A percentile compares a stretch with the other conserved stretches of the same genome.
Evolutionary conservation across 2,888 invertebrate genomes (phyloP).

Genomic region (Choristoneura rosaceana): DNA sequence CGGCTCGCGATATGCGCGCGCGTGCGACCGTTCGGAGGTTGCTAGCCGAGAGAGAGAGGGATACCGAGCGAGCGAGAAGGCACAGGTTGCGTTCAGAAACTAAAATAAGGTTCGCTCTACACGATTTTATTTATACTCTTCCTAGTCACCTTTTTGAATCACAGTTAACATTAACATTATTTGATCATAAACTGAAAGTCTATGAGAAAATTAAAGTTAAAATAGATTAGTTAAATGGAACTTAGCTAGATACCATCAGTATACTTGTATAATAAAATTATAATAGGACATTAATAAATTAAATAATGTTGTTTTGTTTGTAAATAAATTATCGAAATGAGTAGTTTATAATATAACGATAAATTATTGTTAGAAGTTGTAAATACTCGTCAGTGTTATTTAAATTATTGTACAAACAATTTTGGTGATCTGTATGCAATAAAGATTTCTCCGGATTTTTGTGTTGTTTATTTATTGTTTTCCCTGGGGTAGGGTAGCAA

Average conservation of each 20-base stretch:
- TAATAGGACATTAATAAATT: conserved; percentile 52
- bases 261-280: conserved; percentile 52
- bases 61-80: too few relatives aligned
- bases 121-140: too few relatives aligned
- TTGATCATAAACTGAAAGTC: conserved; percentile 26
- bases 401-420: conserved; percentile 78
- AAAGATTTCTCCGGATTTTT: conserved; percentile 76
- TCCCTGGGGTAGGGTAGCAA: too few relatives aligned
- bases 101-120: too few relatives aligned
- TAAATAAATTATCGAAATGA: conserved; percentile 61
- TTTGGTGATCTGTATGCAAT: conserved; percentile 83
- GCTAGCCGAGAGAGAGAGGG: too few relatives aligned
- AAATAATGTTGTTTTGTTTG: conserved; percentile 63
- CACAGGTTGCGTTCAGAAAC: too few relatives aligned
- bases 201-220: conserved; percentile 23
- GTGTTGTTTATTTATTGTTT: conserved; percentile 48
- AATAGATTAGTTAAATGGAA: conserved; percentile 18
- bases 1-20: too few relatives aligned
- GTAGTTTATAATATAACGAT: conserved; percentile 52
- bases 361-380: conserved; percentile 67
- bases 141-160: too few relatives aligned
- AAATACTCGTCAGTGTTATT: conserved; percentile 81
- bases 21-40: too few relatives aligned
- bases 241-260: conserved; percentile 43
- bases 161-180: neutral